Evolutionary conservation across 2,113 vertebrate species (phyloP), one percentile per base, ranked within the genome.

Genomic region (Nasalis larvatus): DNA sequence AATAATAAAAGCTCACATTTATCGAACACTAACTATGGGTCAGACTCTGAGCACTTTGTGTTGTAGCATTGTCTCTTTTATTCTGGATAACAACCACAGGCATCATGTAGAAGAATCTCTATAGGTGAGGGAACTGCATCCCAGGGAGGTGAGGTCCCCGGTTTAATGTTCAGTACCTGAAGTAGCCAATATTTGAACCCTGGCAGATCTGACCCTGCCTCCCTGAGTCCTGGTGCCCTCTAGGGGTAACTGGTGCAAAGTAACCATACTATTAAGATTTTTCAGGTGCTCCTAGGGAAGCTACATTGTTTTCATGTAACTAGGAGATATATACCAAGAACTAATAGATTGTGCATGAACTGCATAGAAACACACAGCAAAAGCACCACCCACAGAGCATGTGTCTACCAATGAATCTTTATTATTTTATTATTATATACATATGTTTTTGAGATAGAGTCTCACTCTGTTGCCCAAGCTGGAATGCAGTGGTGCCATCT

Each of bases 1-100:
- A 96, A 98, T 98, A 96, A 97, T 92, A 92, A 97, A 97, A 95
- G 95, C 94, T 90, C 95, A 40, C 97, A 88, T 95, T 90, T 97
- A 96, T 97, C 35, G 97, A 96, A 90, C 81, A 32, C 84, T 80
- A 86, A 95, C 73, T 49, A 40, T 45, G 92, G 97, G 92, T 92
- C 90, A 82, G 95, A 68, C n/a, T 73, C 58, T 40, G 84, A 87
- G 83, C 1, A 14, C 60, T 20, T 7, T 1, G 21, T 47, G 3
- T 37, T 73, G 35, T 27, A 76, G 81, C 74, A 8, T 6, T 30
- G 32, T 63, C 71, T 96, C 32, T 47, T 90, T 93, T 74, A 21
- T 88, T 73, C 71, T 83, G 71, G 58, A 47, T 77, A 76, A 76
- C 80, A 84, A 40, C 71, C 69, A 21, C 5, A 23, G 49, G 42